phyloP scores from a whole-genome alignment of 2,113 vertebrate species.

The Conger conger region DNA sequence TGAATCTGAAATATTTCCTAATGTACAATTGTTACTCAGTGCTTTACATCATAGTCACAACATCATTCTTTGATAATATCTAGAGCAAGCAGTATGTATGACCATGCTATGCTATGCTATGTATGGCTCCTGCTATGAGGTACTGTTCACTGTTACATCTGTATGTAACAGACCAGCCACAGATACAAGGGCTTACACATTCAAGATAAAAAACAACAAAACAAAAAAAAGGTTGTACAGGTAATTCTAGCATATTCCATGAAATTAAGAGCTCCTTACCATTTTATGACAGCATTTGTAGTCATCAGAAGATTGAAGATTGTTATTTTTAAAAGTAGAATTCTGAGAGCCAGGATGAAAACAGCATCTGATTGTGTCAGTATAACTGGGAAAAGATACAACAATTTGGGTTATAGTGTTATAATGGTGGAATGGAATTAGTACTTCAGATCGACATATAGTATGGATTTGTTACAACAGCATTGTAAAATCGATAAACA shows the following conservation, averaged over 20 bases:
- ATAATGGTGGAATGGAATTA: no score
- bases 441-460: no score
- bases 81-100: not conserved
- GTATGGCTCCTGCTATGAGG: not conserved
- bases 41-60: not conserved
- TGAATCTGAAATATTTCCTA: no score
- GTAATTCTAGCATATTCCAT: not conserved
- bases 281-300: constrained; percentile 56
- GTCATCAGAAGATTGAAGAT: constrained; percentile 67
- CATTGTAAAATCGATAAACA: no score
- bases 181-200: no score
- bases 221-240: no score
- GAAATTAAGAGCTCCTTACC: constrained; percentile 50
- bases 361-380: constrained; percentile 50
- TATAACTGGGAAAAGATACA: constrained; percentile 42
- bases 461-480: no score
- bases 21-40: no score
- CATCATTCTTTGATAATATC: not conserved
- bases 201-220: no score
- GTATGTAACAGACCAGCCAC: no score
- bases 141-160: not conserved
- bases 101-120: not conserved
- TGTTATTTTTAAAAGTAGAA: constrained; percentile 64
- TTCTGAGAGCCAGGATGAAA: constrained; percentile 53
- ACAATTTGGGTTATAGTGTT: not conserved